Percentiles rank a stretch among this genome's conserved stretches.
phyloP scores from a whole-genome alignment of 2,113 vertebrate genomes.

The Prunella fulvescens region DNA sequence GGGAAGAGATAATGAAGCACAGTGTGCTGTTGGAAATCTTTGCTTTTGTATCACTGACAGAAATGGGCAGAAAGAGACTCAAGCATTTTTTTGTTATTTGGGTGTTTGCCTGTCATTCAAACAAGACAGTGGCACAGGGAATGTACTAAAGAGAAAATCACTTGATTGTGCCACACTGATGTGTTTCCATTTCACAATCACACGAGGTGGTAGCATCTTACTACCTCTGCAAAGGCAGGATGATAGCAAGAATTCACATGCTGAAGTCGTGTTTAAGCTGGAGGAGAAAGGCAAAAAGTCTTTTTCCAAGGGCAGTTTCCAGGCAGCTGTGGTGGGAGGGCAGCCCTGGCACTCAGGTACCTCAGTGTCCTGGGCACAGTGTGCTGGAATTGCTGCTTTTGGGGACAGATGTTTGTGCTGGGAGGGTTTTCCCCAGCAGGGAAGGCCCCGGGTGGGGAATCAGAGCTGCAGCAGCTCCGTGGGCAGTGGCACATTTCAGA shows the following conservation, averaged over 20 bases:
- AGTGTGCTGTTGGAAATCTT: neutral
- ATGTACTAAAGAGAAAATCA: neutral
- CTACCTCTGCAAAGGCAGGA: neutral
- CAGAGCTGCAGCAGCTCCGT: neutral
- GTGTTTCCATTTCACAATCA: neutral
- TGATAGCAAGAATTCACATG: neutral
- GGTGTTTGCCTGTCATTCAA: neutral
- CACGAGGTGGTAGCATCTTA: accelerated
- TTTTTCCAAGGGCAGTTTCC: neutral
- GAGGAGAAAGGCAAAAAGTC: neutral
- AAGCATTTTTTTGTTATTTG: neutral
- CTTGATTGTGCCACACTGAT: neutral
- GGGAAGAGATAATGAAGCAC: neutral
- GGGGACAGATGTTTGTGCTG: neutral
- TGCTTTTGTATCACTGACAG: neutral
- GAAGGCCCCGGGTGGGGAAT: neutral
- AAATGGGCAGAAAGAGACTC: neutral
- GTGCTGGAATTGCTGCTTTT: neutral
- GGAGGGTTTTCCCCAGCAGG: neutral
- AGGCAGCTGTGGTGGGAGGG: neutral
- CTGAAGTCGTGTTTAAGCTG: neutral
- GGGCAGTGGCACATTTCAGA: neutral
- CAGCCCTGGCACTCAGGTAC: neutral
- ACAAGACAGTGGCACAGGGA: neutral
- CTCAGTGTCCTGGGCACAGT: neutral